Evolutionary conservation across 2,113 vertebrate species (phyloP), one percentile per base, ranked within the genome.

Genomic region (Sigmodon hispidus): DNA sequence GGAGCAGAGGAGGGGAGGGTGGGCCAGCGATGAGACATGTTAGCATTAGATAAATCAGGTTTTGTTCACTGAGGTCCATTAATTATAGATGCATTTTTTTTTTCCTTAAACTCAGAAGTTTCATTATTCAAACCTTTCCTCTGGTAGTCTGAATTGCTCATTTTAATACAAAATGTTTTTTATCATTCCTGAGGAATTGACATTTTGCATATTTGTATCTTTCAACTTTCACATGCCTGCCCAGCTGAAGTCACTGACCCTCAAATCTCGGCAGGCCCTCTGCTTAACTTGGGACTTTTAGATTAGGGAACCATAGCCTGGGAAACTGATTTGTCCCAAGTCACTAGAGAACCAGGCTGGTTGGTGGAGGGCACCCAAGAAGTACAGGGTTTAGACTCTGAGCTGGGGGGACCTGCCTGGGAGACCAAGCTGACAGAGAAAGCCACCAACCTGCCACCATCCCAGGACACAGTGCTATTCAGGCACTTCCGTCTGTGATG

Each of bases 401-500:
- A 86, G 36, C 6, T 77, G 55, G 29, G 55, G 52, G 12, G 75
- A 69, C 21, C 52, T 11, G 36, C 16, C 34, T 21, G 1, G 79
- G 17, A 72, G 59, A 43, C 7, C 2, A 11, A 48, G 5, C 24
- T 10, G 19, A 15, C 2, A 11, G 50, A 1, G 34, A n/a, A 22
- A 31, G 55, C 0, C 1, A 15, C 57, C n/a, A 50, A 17, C 55
- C 40, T 0, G 16, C 50, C 73, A 70, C 67, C 40, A 10, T 72
- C 43, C 36, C 7, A 19, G 17, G 16, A n/a, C 7, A 24, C 0
- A 0, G 15, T 3, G 57, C 36, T 12, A 17, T 45, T n/a, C 1
- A 1, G 3, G 50, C 7, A 31, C 19, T 4, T 2, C 22, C 52
- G 59, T 36, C 21, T 45, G 8, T 3, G 24, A 67, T 13, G 13